Percentiles rank a stretch among this genome's conserved stretches.
Conservation (phyloP, 2,113 vertebrate species). For the Eurystomus gularis region DNA sequence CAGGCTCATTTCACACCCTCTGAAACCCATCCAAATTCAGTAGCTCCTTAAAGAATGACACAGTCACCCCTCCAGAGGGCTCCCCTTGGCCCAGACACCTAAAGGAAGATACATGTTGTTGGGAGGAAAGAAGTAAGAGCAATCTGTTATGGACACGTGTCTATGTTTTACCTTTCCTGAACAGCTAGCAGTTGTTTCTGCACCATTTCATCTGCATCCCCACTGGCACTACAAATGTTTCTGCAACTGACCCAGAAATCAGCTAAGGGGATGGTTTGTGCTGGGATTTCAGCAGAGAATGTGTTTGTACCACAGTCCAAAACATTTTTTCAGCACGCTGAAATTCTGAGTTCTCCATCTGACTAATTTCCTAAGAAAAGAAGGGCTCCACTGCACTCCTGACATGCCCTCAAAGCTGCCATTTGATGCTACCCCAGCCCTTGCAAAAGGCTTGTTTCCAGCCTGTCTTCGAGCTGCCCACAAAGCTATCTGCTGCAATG, state of each 20-base stretch:
- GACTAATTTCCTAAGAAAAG: background rate
- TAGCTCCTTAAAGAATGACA: background rate
- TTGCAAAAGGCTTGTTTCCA: background rate
- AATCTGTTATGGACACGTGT: fast-evolving
- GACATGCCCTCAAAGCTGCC: background rate
- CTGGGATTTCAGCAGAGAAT: background rate
- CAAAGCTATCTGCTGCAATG: background rate
- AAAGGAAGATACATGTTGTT: background rate
- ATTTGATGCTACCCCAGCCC: background rate
- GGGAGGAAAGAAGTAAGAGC: background rate
- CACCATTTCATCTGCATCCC: background rate
- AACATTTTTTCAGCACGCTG: background rate
- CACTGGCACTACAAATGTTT: background rate
- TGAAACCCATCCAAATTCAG: background rate
- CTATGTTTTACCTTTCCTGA: background rate
- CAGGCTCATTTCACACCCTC: background rate
- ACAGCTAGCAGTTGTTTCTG: background rate
- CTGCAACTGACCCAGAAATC: background rate
- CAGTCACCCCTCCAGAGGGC: background rate
- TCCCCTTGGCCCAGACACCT: background rate
- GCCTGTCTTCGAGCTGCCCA: background rate
- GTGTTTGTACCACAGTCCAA: fast-evolving
- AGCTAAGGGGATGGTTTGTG: background rate
- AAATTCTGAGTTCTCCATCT: background rate
- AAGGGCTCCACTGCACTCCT: background rate